Conservation (phyloP, 2,888 invertebrate genomes). For the Tiliacea aurago region DNA sequence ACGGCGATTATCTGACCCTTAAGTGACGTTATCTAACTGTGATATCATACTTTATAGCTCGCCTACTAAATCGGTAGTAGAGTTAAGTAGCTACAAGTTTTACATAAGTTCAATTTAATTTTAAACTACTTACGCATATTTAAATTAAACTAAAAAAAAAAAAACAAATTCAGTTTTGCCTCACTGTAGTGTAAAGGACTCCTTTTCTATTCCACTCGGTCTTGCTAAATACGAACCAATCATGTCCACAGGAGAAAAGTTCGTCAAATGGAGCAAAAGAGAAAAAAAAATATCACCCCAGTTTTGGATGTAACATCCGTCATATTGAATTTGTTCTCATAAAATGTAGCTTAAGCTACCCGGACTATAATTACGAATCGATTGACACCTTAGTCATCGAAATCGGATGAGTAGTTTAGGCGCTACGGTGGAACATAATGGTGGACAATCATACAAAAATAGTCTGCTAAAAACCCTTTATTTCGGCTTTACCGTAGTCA, state of each 20-base stretch:
- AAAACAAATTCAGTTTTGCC: too few relatives aligned
- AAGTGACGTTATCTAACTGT: constrained; percentile 75
- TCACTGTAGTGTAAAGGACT: not conserved
- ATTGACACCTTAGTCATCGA: not conserved
- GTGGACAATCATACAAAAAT: not conserved
- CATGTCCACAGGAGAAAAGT: not conserved
- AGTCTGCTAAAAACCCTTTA: not conserved
- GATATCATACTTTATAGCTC: constrained; percentile 67
- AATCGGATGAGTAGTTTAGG: not conserved
- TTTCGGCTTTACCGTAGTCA: not conserved
- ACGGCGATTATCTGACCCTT: too few relatives aligned
- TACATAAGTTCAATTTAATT: constrained; percentile 11
- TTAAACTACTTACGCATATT: not conserved
- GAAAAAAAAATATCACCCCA: not conserved
- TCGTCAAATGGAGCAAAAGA: not conserved
- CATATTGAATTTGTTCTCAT: not conserved
- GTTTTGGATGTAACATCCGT: not conserved
- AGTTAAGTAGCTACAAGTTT: constrained; percentile 35
- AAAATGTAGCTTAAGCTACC: not conserved
- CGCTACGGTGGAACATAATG: not conserved
- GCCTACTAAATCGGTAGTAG: constrained; percentile 58
- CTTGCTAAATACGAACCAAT: not conserved
- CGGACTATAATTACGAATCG: not conserved
- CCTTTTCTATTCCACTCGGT: not conserved
- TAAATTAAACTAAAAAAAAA: too few relatives aligned